Evolutionary conservation across 2,113 vertebrate genomes (phyloP).

Genomic region (Accipiter virgatus): DNA sequence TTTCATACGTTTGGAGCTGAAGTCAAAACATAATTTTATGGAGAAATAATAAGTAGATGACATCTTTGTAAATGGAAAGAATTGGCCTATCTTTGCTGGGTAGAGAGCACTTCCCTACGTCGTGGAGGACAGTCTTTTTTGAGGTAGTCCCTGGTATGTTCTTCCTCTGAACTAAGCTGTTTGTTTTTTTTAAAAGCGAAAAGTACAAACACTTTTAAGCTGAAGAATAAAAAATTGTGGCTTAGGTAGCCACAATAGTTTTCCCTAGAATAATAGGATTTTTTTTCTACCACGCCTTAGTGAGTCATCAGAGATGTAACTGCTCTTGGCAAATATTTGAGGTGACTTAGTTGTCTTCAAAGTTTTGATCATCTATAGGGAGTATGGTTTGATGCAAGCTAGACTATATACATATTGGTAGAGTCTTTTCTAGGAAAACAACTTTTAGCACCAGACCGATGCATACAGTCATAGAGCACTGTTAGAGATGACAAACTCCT

Average conservation of each 20-base stretch:
- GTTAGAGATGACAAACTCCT: background rate
- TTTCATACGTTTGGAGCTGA: background rate
- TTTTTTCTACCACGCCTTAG: background rate
- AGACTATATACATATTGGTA: background rate
- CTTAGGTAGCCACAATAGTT: background rate
- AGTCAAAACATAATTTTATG: conserved; percentile 4
- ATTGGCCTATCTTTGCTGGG: background rate
- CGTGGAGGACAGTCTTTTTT: background rate
- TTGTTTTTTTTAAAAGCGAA: background rate
- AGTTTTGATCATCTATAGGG: background rate
- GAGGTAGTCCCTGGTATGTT: background rate
- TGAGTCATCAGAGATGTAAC: background rate
- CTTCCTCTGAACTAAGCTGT: background rate
- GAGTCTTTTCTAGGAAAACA: background rate
- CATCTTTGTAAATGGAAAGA: background rate
- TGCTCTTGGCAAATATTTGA: background rate
- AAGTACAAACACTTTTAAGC: background rate
- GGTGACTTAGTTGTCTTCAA: background rate
- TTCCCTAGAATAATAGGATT: background rate
- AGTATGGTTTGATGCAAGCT: background rate
- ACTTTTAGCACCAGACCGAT: background rate
- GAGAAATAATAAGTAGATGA: conserved; percentile 6
- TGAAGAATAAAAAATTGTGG: background rate
- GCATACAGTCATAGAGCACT: background rate
- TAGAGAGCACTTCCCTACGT: background rate